Percentiles rank a stretch among this genome's conserved stretches.
Evolutionary conservation across 1,140 invertebrate species (phyloP).

Genomic region (Musca domestica): DNA sequence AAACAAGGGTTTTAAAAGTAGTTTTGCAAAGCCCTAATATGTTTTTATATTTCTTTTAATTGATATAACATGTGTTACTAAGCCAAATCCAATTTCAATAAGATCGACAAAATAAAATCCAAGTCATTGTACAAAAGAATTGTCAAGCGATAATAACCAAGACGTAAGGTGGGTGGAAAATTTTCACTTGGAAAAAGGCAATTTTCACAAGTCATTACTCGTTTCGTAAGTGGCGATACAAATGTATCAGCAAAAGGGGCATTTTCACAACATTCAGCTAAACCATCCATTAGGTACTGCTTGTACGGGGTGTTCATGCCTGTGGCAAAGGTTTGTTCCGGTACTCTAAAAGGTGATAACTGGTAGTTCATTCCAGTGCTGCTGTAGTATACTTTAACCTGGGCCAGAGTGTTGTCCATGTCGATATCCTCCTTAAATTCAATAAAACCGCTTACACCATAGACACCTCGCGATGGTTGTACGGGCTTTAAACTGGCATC

Average conservation of each 20-base stretch:
- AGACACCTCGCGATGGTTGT: not conserved
- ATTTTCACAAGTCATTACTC: not conserved
- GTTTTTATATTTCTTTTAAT: no score
- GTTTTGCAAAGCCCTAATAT: no score
- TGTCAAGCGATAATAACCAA: not conserved
- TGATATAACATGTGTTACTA: no score
- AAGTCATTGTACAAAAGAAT: no score
- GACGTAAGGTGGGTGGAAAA: not conserved
- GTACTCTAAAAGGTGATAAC: not conserved
- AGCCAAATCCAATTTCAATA: no score
- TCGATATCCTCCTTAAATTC: not conserved
- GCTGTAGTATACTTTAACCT: not conserved
- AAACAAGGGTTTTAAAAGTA: no score
- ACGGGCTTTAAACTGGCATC: not conserved
- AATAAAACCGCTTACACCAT: not conserved
- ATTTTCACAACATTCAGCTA: not conserved
- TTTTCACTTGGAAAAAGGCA: not conserved
- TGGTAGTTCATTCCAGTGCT: not conserved
- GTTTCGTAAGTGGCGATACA: not conserved
- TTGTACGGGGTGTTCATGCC: not conserved
- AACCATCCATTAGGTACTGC: not conserved
- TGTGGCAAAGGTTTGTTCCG: not conserved
- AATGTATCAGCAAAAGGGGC: not conserved
- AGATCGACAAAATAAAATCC: no score
- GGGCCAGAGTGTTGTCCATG: not conserved